These are phyloP conservation scores for Caprella mutica DNA, from an alignment of 2,888 invertebrate species.

Conservation along the genomic window DNA sequence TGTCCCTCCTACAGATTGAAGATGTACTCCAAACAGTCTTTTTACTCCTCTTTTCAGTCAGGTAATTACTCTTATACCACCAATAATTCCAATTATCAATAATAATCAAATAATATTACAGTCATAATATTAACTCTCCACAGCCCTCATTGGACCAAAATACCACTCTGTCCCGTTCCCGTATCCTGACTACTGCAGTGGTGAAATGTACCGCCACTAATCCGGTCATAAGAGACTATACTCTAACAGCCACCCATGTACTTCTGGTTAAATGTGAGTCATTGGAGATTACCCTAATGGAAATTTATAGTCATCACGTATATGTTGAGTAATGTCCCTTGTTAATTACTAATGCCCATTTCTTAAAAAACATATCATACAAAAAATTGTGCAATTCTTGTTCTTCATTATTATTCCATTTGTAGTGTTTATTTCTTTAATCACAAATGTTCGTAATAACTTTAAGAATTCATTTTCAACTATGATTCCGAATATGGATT, in stretches of 20 bases:
- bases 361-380: no score
- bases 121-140: neutral
- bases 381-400: no score
- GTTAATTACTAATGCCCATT: no score
- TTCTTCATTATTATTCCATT: no score
- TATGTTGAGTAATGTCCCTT: no score
- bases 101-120: neutral
- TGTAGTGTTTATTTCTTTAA: no score
- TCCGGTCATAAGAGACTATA: neutral
- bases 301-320: no score
- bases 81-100: neutral
- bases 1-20: neutral
- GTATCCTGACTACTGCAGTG: conserved; percentile 5
- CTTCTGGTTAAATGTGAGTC: conserved; percentile 6
- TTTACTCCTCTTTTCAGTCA: neutral
- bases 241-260: neutral
- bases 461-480: no score
- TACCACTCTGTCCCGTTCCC: neutral
- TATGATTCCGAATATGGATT: no score
- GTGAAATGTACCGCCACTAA: conserved; percentile 8
- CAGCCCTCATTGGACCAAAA: conserved; percentile 3
- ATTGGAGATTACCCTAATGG: no score
- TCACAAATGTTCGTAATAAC: no score
- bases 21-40: conserved; percentile 1
- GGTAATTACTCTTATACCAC: neutral